Evolutionary conservation across 2,888 invertebrate genomes (phyloP), one percentile per base, ranked within the genome.

Genomic region (Polymixis flavicincta): DNA sequence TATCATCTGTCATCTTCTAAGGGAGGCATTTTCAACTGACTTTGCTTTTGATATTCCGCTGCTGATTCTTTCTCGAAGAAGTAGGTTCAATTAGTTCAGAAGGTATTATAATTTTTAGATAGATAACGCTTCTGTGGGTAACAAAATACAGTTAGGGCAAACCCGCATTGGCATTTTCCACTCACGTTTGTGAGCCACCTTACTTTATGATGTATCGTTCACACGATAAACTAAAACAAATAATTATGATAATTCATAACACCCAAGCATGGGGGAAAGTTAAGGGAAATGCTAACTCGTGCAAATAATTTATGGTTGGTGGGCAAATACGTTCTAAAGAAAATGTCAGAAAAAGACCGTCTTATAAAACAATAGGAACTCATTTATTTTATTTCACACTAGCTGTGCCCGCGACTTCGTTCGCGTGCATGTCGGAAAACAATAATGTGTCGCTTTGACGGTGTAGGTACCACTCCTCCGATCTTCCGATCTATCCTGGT

Each of bases 181-280:
- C 28, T 65, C 45, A 45, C 48, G 11, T 71, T 68, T 52, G n/a
- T 52, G 48, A 52, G 37, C 22, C 66, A 52, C 37, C 57, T 32
- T 45, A 13, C 25, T 81, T 74, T 68, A 82, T 61, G 52, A 66
- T 63, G 19, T 81, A 84, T 81, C 73, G 61, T 70, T 71, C 11
- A 73, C 72, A 74, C 55, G 78, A 74, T 82, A 66, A 81, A 74
- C 65, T 82, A 48, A 82, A 82, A 81, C 73, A 85, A 85, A 85
- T 77, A 85, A 37, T 52, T 74, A 82, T 74, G 71, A 81, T 76
- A 74, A 83, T 81, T 81, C 63, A 64, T 52, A 73, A 48, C 50
- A 70, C 54, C n/a, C 52, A 13, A 64, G 59, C 48, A 84, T 61
- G 42, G 28, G 82, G 82, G 67, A 71, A 57, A 32, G 57, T 57